Conservation (phyloP, 2,888 invertebrate genomes). For the Zaprionus bogoriensis region DNA sequence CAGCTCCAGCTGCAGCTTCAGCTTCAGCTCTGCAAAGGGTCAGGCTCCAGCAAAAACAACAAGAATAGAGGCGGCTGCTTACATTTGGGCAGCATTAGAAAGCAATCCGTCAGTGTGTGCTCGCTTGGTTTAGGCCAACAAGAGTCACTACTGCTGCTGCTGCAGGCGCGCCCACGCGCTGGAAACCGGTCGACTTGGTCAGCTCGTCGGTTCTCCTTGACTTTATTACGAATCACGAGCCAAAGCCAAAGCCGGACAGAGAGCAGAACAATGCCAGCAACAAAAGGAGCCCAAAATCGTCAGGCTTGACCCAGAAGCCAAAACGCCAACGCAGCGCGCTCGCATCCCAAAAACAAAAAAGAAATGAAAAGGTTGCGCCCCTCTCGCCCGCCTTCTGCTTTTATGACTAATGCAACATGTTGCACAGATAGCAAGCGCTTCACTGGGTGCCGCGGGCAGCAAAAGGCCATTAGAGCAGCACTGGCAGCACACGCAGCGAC, state of each 20-base stretch:
- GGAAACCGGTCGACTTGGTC: constrained; percentile 57
- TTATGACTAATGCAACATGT: constrained; percentile 65
- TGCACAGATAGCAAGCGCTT: not conserved
- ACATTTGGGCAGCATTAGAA: constrained; percentile 69
- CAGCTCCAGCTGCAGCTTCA: constrained; percentile 8
- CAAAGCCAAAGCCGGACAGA: constrained; percentile 50
- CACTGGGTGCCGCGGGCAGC: constrained; percentile 40
- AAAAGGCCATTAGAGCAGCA: constrained; percentile 44
- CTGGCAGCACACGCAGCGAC: too few species aligned
- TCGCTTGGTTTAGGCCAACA: constrained; percentile 54
- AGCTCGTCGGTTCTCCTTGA: constrained; percentile 65
- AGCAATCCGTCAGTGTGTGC: constrained; percentile 71
- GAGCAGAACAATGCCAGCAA: constrained; percentile 55
- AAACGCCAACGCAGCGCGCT: constrained; percentile 56
- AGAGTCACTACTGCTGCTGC: constrained; percentile 32
- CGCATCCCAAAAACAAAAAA: too few species aligned
- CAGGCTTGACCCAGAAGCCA: constrained; percentile 63
- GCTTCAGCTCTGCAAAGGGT: constrained; percentile 50
- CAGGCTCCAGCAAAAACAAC: constrained; percentile 43
- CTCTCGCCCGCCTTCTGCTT: not conserved
- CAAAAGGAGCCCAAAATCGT: constrained; percentile 53
- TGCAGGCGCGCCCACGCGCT: constrained; percentile 63
- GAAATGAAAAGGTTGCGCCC: constrained; percentile 10
- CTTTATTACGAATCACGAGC: constrained; percentile 74
- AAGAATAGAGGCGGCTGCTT: constrained; percentile 26